Base-by-base conservation (phyloP, 2,888 invertebrate genomes). In the Tuberolachnus salignus region DNA sequence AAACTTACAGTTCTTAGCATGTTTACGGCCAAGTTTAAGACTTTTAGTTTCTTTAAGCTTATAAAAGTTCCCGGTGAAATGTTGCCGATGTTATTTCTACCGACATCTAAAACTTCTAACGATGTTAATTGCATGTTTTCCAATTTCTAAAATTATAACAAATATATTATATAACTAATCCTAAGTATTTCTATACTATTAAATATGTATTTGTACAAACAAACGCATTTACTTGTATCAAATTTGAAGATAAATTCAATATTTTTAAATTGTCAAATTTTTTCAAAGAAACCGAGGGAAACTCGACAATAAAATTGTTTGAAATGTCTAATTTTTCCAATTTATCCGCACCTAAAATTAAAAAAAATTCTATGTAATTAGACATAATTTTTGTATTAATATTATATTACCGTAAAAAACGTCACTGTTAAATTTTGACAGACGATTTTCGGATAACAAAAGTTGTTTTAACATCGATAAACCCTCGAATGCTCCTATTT, bases 1-100 rank as follows among this genome's bases (percentile, higher is more conserved):
- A 34, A 72, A 88, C 89, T 88, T 87, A 95, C 94, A 83, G 94
- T 94, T 85, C 95, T 88, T 63, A 96, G 86, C 3, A 94, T 92
- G 85, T 96, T 96, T 49, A 95, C 91, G 82, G 94, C 94, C 16
- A 95, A 88, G 84, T 94, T 94, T 82, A 96, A 88, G 83, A 91
- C 91, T 80, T 90, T 88, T 21, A 96, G 86, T 74, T 90, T 89
- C 9, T 88, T 88, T 73, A 95, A 87, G 3, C 92, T 92, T 14
- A 91, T 89, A 85, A 95, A 95, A 1, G 94, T 92, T 80, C 94
- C 94, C 0, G 93, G 91, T 0, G 92, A 90, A 73, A 95, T 89
- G 82, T 92, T 92, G 13, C 92, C 92, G 21, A 96, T 90, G 84
- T 92, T 92, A 85, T 95, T 95, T 82, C 94, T 88, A 83, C 94